Percentiles rank a stretch among this genome's conserved stretches.
Evolutionary conservation across 2,888 invertebrate genomes (phyloP).

Genomic region (Tipula vernalis): DNA sequence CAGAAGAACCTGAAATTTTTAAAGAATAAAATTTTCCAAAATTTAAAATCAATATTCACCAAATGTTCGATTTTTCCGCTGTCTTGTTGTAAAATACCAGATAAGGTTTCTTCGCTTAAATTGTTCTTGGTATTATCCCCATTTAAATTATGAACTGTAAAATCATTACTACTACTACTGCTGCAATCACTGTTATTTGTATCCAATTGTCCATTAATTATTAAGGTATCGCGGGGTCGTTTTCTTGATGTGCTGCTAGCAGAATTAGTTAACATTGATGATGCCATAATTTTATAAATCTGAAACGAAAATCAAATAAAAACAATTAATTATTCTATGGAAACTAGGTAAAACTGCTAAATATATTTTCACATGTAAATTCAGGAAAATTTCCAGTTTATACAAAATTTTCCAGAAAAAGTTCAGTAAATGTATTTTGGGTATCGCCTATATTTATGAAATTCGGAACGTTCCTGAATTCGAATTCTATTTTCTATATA

Average conservation of each 20-base stretch:
- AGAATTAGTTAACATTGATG: background rate
- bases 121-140: background rate
- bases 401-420: too few species aligned
- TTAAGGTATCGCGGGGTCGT: background rate
- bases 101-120: background rate
- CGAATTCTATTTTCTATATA: too few species aligned
- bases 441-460: too few species aligned
- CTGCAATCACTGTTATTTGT: background rate
- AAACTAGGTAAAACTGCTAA: too few species aligned
- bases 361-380: too few species aligned
- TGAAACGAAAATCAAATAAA: background rate
- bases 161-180: background rate
- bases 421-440: too few species aligned
- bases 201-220: background rate
- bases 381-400: too few species aligned
- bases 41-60: background rate
- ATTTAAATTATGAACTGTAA: background rate
- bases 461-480: too few species aligned
- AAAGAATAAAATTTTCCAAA: background rate
- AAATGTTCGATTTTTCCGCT: background rate
- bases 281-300: background rate
- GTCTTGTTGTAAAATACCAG: background rate
- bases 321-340: too few species aligned
- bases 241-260: background rate
- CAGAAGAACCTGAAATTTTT: too few species aligned